phyloP scores from a whole-genome alignment of 2,113 vertebrate species.

The Mesocricetus auratus region DNA sequence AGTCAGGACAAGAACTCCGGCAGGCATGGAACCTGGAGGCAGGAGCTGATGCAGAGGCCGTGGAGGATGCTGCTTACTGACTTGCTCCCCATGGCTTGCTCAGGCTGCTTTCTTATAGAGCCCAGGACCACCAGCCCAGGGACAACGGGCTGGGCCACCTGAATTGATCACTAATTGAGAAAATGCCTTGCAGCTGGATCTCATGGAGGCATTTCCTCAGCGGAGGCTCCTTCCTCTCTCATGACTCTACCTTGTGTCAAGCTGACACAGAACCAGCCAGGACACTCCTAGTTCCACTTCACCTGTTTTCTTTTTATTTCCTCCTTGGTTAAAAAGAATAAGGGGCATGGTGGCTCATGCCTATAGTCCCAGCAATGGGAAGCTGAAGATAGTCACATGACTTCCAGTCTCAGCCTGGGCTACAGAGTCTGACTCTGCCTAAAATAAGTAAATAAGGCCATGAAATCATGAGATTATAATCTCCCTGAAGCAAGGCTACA shows the following conservation, averaged over 20 bases:
- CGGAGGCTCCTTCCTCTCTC: not conserved
- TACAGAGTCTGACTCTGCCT: not conserved
- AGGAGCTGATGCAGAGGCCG: not conserved
- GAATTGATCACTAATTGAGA: not conserved
- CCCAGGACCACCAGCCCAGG: not conserved
- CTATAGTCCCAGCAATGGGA: not conserved
- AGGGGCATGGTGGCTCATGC: not conserved
- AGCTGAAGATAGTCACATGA: not conserved
- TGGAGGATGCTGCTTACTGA: not conserved
- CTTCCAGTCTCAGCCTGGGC: not conserved
- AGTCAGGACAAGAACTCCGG: not conserved
- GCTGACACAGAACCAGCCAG: not conserved
- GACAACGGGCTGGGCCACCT: not conserved
- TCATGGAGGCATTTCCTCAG: not conserved
- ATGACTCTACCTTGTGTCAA: not conserved
- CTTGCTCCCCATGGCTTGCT: not conserved
- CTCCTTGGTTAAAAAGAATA: slow-evolving; percentile 2
- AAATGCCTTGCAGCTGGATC: not conserved
- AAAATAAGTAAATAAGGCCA: not conserved
- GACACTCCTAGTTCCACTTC: no score
- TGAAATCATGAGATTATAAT: not conserved
- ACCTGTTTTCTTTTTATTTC: not conserved
- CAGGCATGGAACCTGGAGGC: not conserved
- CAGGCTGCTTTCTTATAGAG: not conserved
- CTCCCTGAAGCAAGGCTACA: not conserved